Evolutionary conservation across 2,888 invertebrate species (phyloP).

Genomic region (Drymonia ruficornis): DNA sequence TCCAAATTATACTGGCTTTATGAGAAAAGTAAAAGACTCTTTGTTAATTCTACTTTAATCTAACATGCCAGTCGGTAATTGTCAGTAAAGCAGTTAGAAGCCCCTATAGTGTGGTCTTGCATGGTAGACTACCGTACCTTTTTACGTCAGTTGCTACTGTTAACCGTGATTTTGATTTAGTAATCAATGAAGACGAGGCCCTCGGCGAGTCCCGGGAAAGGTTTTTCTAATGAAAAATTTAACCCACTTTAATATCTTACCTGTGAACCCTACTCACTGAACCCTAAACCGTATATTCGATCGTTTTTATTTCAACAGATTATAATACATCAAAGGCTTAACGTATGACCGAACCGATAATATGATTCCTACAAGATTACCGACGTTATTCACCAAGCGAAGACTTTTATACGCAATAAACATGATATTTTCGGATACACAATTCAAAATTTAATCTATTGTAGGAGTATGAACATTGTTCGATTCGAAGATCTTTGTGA

Average conservation of each 20-base stretch:
- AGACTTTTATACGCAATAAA: slow-evolving; percentile 71
- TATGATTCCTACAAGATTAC: slow-evolving; percentile 63
- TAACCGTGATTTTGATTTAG: too few relatives aligned
- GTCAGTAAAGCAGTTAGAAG: not conserved
- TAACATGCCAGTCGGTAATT: not conserved
- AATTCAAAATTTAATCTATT: slow-evolving; percentile 47
- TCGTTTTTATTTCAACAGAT: slow-evolving; percentile 69
- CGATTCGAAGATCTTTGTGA: slow-evolving; percentile 30
- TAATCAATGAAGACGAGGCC: too few relatives aligned
- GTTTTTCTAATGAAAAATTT: too few relatives aligned
- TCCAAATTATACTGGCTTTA: too few relatives aligned
- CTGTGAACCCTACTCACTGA: slow-evolving; percentile 39
- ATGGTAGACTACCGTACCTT: too few relatives aligned
- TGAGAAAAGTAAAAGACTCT: too few relatives aligned
- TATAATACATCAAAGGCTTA: slow-evolving; percentile 74
- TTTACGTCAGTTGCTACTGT: too few relatives aligned
- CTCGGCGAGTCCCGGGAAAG: too few relatives aligned
- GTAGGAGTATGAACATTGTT: slow-evolving; percentile 30
- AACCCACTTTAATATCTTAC: not conserved
- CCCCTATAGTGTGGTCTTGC: too few relatives aligned
- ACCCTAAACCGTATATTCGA: slow-evolving; percentile 50
- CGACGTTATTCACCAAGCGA: slow-evolving; percentile 57
- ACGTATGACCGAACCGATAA: slow-evolving; percentile 61
- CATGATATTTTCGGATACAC: slow-evolving; percentile 65
- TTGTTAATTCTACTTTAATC: too few relatives aligned